Evolutionary conservation across 2,888 invertebrate genomes (phyloP).

Genomic region (Tenthredo scrophulariae): DNA sequence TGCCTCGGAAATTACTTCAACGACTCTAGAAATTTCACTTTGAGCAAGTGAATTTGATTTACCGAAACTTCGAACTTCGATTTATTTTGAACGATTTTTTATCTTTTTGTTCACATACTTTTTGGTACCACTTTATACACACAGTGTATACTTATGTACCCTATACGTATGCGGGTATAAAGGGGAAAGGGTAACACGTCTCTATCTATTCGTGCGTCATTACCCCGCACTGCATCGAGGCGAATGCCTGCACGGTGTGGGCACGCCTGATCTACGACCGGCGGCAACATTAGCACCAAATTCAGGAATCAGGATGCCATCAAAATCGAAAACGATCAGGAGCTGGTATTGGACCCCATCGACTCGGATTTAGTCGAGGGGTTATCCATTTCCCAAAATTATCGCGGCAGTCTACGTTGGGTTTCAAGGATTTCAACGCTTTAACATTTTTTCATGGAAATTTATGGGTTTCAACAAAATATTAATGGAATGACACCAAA

Average conservation of each 20-base stretch:
- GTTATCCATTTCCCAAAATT: background rate
- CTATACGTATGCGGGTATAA: constrained; percentile 11
- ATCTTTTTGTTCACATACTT: background rate
- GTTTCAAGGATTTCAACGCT: background rate
- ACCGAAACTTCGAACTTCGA: background rate
- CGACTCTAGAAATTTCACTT: background rate
- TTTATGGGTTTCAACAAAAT: background rate
- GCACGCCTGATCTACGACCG: constrained; percentile 41
- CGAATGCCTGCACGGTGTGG: constrained; percentile 33
- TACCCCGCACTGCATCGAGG: constrained; percentile 67
- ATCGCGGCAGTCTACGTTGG: background rate
- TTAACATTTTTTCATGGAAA: background rate
- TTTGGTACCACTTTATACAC: background rate
- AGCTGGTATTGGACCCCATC: background rate
- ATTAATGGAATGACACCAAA: background rate
- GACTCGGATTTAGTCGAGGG: background rate
- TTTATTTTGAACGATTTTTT: background rate
- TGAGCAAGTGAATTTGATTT: background rate
- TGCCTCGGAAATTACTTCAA: background rate
- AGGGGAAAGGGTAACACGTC: constrained; percentile 43
- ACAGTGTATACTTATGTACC: background rate
- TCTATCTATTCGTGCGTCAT: constrained; percentile 78
- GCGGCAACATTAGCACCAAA: constrained; percentile 35
- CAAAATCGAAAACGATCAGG: constrained; percentile 10
- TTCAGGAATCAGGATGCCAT: constrained; percentile 21